Evolutionary conservation across 2,888 invertebrate genomes (phyloP), one percentile per base, ranked within the genome.

Genomic region (Dexiosoma caninum): DNA sequence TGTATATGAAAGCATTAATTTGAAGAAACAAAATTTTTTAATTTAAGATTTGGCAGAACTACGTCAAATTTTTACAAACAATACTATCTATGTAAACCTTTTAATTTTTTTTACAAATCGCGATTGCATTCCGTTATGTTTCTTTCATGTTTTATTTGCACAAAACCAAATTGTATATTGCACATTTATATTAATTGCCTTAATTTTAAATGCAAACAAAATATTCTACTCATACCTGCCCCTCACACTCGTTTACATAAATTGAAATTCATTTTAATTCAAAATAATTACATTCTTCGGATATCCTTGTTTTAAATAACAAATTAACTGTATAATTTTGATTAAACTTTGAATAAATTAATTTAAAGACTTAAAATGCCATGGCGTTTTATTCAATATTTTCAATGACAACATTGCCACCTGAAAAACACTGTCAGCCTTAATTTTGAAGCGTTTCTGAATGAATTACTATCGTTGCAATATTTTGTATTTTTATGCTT

Each of bases 281-380:
- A 74, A 72, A 57, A 62, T 72, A 69, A 81, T 76, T 77, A 76
- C 49, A 62, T 49, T 49, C 67, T 37, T 59, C 69, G 57, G 6
- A 77, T 74, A 74, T 77, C 72, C 81, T 77, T 77, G 72, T 72
- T 69, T 51, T 74, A 64, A 77, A 72, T 74, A 55, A 57, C 64
- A 74, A 74, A 72, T 81, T 44, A n/a, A 69, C 30, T 69, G 27
- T 23, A 53, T 1, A 67, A 14, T 77, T 66, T 71, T 62, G 27
- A 78, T 51, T 60, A 37, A 27, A 27, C 4, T 27, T 27, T 27
- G 6, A 27, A 27, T 6, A 27, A 27, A 27, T 5, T n/a, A n/a
- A n/a, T n/a, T n/a, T n/a, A n/a, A n/a, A n/a, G n/a, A n/a, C n/a
- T n/a, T n/a, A n/a, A n/a, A n/a, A n/a, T n/a, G n/a, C n/a, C n/a